Conservation (phyloP, 2,888 invertebrate genomes). For the Tenthredo livida region DNA sequence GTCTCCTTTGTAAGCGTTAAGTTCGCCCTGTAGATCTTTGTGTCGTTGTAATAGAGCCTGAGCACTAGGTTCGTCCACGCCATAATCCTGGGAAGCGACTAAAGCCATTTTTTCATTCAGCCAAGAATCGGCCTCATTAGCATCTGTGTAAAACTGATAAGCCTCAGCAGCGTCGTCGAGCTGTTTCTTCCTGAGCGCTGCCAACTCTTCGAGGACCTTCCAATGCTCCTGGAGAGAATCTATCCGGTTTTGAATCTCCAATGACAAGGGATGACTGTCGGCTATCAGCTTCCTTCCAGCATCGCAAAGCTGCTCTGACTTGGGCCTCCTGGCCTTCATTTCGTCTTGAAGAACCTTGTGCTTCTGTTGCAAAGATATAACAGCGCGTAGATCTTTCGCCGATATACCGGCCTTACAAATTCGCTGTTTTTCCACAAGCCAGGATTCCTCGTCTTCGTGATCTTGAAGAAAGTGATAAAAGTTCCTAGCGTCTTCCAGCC, state of each 20-base stretch:
- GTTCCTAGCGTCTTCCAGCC: constrained; percentile 94
- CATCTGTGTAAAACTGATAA: constrained; percentile 98
- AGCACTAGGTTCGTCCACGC: constrained; percentile 94
- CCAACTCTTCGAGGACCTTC: constrained; percentile 92
- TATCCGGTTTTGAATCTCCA: constrained; percentile 90
- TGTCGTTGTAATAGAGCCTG: constrained; percentile 93
- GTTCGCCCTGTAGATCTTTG: constrained; percentile 91
- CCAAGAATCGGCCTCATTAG: constrained; percentile 99
- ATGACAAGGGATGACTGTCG: constrained; percentile 90
- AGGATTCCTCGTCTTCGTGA: constrained; percentile 98
- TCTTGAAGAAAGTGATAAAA: constrained; percentile 98
- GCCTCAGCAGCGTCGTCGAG: constrained; percentile 94
- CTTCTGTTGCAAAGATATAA: constrained; percentile 93
- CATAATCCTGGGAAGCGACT: constrained; percentile 93
- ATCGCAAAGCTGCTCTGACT: constrained; percentile 85
- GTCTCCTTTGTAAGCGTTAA: constrained; percentile 93
- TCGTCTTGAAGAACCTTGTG: constrained; percentile 95
- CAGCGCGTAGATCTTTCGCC: constrained; percentile 95
- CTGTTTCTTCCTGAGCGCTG: constrained; percentile 86
- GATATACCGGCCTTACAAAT: constrained; percentile 96
- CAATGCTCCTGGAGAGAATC: constrained; percentile 91
- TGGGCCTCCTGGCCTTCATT: constrained; percentile 88
- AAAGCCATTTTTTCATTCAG: constrained; percentile 97
- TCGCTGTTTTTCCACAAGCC: constrained; percentile 96
- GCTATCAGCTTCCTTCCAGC: constrained; percentile 88